Conservation (phyloP, 2,888 invertebrate species). For the Catotricha subobsoleta region DNA sequence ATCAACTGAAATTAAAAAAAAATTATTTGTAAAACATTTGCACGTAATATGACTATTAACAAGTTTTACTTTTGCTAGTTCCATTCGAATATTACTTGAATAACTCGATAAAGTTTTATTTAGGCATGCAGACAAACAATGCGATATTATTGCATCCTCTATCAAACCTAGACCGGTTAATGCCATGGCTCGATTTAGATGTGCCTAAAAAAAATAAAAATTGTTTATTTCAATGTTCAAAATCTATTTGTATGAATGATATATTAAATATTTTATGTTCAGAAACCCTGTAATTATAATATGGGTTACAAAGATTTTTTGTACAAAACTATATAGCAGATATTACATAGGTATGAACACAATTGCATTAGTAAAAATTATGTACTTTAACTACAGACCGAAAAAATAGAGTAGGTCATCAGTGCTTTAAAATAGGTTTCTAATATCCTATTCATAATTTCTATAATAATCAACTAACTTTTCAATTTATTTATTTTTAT, state of each 20-base stretch:
- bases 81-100: slow-evolving; percentile 27
- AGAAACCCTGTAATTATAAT: no score
- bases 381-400: no score
- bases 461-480: no score
- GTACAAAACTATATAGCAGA: no score
- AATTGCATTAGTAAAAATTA: no score
- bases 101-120: slow-evolving; percentile 26
- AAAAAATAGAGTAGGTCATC: no score
- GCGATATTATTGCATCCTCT: slow-evolving; percentile 36
- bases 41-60: no score
- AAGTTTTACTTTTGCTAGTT: slow-evolving; percentile 30
- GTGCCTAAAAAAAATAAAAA: slow-evolving; percentile 26
- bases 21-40: neutral
- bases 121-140: slow-evolving; percentile 34
- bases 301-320: no score
- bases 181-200: slow-evolving; percentile 34
- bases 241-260: neutral
- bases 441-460: no score
- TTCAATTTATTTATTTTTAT: no score
- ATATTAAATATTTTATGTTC: neutral
- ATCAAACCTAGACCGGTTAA: slow-evolving; percentile 31
- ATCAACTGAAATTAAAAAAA: slow-evolving; percentile 10
- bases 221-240: neutral
- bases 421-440: no score
- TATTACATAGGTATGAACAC: no score